Conservation (phyloP, 2,797 vertebrate genomes). For the Tarsius wallacei region DNA sequence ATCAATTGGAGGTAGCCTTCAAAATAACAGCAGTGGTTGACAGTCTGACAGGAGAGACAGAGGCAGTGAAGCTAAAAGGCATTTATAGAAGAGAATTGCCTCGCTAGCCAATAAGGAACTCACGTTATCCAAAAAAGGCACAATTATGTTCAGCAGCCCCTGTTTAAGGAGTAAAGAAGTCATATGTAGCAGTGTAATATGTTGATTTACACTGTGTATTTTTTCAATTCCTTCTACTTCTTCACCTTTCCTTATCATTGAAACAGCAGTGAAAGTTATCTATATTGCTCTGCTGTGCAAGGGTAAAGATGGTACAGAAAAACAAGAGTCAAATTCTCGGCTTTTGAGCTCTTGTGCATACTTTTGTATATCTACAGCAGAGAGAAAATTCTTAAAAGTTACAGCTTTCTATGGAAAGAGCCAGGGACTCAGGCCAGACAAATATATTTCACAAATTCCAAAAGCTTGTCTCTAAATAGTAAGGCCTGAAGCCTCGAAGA, state of each 20-base stretch:
- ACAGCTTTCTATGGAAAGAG: slow-evolving; percentile 30
- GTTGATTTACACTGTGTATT: slow-evolving; percentile 31
- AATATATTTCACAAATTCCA: slow-evolving; percentile 37
- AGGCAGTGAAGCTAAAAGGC: neutral
- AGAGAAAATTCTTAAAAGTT: slow-evolving; percentile 63
- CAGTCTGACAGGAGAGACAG: neutral
- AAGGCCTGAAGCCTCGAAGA: neutral
- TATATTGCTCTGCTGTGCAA: neutral
- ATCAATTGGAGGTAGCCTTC: neutral
- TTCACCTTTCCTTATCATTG: neutral
- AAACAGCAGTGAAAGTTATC: slow-evolving; percentile 39
- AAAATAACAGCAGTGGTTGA: neutral
- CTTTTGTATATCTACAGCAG: slow-evolving; percentile 32
- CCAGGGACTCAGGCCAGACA: slow-evolving; percentile 13
- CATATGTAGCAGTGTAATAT: neutral
- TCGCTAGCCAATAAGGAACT: neutral
- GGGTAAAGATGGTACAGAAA: neutral
- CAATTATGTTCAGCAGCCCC: neutral
- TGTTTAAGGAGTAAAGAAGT: neutral
- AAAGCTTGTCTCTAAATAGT: slow-evolving; percentile 46
- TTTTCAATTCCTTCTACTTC: slow-evolving; percentile 34
- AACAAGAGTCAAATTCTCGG: slow-evolving; percentile 15
- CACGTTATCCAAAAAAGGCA: slow-evolving; percentile 5
- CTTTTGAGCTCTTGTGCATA: slow-evolving; percentile 45
- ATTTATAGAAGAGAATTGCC: neutral